phyloP scores from a whole-genome alignment of 35 echinoderm and acorn worm species.

The Acanthaster planci region DNA sequence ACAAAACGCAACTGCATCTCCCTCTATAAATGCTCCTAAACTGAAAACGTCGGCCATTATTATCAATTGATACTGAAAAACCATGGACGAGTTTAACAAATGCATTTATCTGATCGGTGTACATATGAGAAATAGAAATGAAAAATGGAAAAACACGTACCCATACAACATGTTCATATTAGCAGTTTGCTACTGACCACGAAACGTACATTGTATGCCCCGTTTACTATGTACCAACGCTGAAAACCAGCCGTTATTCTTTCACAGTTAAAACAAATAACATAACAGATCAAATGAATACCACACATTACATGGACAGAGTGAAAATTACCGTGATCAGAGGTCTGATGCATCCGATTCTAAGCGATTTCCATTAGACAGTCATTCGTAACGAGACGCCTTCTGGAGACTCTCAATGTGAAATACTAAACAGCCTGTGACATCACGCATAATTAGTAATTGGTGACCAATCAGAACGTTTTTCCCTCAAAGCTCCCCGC shows the following conservation, averaged over 20 bases:
- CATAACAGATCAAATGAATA: neutral
- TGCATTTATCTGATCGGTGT: too few species aligned
- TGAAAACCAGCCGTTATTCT: constrained; percentile 16
- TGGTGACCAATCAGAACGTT: constrained; percentile 9
- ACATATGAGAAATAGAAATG: too few species aligned
- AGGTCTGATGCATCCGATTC: constrained; percentile 17
- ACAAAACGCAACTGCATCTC: too few species aligned
- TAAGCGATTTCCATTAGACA: neutral
- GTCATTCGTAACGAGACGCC: neutral
- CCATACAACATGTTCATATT: too few species aligned
- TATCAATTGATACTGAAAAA: too few species aligned
- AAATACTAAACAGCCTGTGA: neutral
- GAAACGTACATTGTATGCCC: too few species aligned
- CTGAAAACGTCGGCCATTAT: too few species aligned
- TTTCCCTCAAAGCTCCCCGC: constrained; percentile 1
- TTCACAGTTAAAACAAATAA: neutral
- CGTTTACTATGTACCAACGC: too few species aligned
- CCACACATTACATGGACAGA: neutral
- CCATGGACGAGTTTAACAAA: too few species aligned
- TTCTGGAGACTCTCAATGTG: neutral
- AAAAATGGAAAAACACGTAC: too few species aligned
- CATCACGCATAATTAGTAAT: constrained; percentile 16
- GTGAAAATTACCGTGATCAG: constrained; percentile 23
- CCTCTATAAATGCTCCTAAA: too few species aligned
- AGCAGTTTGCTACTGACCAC: too few species aligned